phyloP scores from a whole-genome alignment of 1,140 invertebrate species.

The Leptinotarsa lineolata region DNA sequence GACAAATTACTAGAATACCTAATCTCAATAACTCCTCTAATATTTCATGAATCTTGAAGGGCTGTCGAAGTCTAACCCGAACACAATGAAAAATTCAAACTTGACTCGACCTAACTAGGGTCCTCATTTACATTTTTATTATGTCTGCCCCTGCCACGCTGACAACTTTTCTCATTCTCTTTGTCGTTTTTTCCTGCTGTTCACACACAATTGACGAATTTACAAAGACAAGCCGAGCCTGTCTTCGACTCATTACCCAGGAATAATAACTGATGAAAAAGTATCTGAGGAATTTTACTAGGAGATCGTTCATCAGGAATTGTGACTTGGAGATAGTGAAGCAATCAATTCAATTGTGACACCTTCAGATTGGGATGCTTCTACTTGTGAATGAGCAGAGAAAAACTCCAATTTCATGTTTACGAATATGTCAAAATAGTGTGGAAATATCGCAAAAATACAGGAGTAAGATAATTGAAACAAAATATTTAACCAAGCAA shows the following conservation, averaged over 20 bases:
- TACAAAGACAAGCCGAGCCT: neutral
- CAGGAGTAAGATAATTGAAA: no score
- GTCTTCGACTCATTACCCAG: neutral
- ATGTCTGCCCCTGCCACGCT: slow-evolving; percentile 28
- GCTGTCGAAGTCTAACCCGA: slow-evolving; percentile 25
- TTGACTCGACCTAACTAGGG: slow-evolving; percentile 40
- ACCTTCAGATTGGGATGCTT: no score
- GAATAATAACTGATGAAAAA: no score
- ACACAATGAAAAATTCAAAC: slow-evolving; percentile 42
- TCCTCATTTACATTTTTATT: slow-evolving; percentile 42
- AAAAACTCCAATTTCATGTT: no score
- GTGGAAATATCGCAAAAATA: no score
- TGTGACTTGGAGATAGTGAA: no score
- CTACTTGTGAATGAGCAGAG: no score
- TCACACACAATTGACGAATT: slow-evolving; percentile 34
- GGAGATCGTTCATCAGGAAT: no score
- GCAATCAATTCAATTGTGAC: no score
- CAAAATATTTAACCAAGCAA: no score
- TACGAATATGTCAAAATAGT: no score
- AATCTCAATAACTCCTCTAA: neutral
- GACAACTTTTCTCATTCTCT: slow-evolving; percentile 34
- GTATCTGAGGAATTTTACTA: no score
- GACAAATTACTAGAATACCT: neutral
- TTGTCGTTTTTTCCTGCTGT: slow-evolving; percentile 34
- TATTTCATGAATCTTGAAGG: neutral